Evolutionary conservation across 2,888 invertebrate species (phyloP), one percentile per base, ranked within the genome.

Genomic region (Polydesmus complanatus): DNA sequence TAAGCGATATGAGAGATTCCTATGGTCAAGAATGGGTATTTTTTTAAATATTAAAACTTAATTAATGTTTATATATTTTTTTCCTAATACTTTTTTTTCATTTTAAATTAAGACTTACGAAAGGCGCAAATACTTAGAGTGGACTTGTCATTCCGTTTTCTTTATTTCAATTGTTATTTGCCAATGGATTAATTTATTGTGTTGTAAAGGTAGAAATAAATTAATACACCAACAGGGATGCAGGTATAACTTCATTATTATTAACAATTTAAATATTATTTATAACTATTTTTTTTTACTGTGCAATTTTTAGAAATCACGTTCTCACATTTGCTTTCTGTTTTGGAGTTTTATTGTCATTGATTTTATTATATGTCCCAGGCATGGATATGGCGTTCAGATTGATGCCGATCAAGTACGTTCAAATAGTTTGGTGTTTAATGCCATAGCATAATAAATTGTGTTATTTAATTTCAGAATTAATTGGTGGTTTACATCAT

Each of bases 1-100:
- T 61, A 14, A 64, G 54, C 54, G 65, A 65, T 51, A 54, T 65
- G 19, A 54, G 23, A 22, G 65, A 65, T 58, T 60, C 65, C 21
- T 65, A 64, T 37, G 56, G 58, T 21, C 65, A 65, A 54, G 64
- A 65, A 54, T 65, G 65, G 65, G 64, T 61, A 58, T 61, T 47
- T 58, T 37, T 57, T 14, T 50, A 11, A 11, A 27, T 26, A 53
- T 1, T 37, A n/a, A 14, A 11, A 52, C 11, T 47, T 14, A 47
- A 47, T 47, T 14, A 11, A 47, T 14, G n/a, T 47, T 47, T 47
- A 19, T 22, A 51, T 51, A 21, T 51, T 51, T 22, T 5, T 51
- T 51, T 51, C 8, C 51, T 51, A 8, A n/a, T 22, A 51, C 8
- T 8, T 51, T 51, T n/a, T 8, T 8, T 8, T 22, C 5, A 8